A percentile compares a stretch with the other conserved stretches of the same genome.
Evolutionary conservation across 2,888 invertebrate species (phyloP).

Genomic region (Steinernema scapterisci): DNA sequence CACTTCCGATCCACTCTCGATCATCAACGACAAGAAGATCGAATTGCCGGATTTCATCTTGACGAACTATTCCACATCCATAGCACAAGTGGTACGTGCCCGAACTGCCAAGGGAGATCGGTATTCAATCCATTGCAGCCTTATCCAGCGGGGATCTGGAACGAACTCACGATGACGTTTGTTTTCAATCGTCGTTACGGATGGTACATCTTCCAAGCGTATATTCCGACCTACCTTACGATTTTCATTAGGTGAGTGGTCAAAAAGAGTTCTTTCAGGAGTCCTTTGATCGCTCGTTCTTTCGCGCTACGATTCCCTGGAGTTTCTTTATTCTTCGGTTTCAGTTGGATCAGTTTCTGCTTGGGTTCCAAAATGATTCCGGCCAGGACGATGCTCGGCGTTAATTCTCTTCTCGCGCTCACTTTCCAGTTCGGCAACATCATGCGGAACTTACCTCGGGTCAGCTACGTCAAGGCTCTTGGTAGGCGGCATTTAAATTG

Average conservation of each 20-base stretch:
- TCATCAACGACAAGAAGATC: slow-evolving; percentile 64
- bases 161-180: slow-evolving; percentile 61
- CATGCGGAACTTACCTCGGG: slow-evolving; percentile 59
- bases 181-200: slow-evolving; percentile 58
- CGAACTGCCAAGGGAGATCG: not conserved
- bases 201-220: slow-evolving; percentile 66
- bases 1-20: slow-evolving; percentile 49
- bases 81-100: slow-evolving; percentile 51
- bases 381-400: slow-evolving; percentile 59
- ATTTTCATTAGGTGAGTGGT: slow-evolving; percentile 59
- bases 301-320: too few relatives aligned
- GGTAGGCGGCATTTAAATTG: slow-evolving; percentile 35
- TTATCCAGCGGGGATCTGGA: slow-evolving; percentile 63
- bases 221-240: slow-evolving; percentile 63
- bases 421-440: slow-evolving; percentile 57
- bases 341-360: slow-evolving; percentile 61
- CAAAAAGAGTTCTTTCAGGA: too few relatives aligned
- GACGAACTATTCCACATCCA: slow-evolving; percentile 56
- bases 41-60: slow-evolving; percentile 64
- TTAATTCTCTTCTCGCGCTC: slow-evolving; percentile 55
- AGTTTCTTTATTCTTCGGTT: too few relatives aligned
- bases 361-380: slow-evolving; percentile 61
- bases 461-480: slow-evolving; percentile 56
- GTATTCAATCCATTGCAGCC: slow-evolving; percentile 46
- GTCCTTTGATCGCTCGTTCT: too few relatives aligned